Evolutionary conservation across 1,140 invertebrate genomes (phyloP).

Genomic region (Microplitis demolitor): DNA sequence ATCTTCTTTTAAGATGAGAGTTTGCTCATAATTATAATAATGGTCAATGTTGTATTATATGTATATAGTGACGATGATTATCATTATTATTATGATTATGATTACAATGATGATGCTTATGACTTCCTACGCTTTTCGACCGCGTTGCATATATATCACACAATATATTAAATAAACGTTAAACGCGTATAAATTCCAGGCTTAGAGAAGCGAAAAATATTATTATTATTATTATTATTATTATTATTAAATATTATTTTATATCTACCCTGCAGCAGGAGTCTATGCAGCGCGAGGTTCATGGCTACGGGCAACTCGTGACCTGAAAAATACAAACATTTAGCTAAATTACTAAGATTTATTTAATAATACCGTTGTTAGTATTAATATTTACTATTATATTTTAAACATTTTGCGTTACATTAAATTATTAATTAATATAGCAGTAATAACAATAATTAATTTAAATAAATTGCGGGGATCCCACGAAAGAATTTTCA

Average conservation of each 20-base stretch:
- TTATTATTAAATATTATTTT: neutral
- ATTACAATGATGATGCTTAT: neutral
- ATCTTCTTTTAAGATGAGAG: neutral
- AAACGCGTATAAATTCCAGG: neutral
- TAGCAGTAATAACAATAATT: no score
- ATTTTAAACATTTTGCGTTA: no score
- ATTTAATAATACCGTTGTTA: neutral
- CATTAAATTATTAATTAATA: neutral
- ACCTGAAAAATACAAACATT: slow-evolving; percentile 44
- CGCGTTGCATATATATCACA: slow-evolving; percentile 35
- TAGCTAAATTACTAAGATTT: slow-evolving; percentile 13
- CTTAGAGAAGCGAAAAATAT: neutral
- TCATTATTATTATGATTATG: neutral
- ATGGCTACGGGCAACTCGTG: slow-evolving; percentile 52
- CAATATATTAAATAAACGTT: neutral
- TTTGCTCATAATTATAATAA: slow-evolving; percentile 34
- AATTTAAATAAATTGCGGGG: neutral
- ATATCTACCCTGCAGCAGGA: slow-evolving; percentile 57
- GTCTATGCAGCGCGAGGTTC: slow-evolving; percentile 62
- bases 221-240: neutral
- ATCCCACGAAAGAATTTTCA: slow-evolving; percentile 43
- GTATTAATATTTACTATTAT: neutral
- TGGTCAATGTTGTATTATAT: slow-evolving; percentile 18
- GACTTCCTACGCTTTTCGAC: slow-evolving; percentile 39
- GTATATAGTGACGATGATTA: neutral